A percentile compares a stretch with the other conserved stretches of the same genome.
These are phyloP conservation scores for Perognathus longimembris DNA, from an alignment of 2,113 vertebrate genomes.

Conservation along the genomic window DNA sequence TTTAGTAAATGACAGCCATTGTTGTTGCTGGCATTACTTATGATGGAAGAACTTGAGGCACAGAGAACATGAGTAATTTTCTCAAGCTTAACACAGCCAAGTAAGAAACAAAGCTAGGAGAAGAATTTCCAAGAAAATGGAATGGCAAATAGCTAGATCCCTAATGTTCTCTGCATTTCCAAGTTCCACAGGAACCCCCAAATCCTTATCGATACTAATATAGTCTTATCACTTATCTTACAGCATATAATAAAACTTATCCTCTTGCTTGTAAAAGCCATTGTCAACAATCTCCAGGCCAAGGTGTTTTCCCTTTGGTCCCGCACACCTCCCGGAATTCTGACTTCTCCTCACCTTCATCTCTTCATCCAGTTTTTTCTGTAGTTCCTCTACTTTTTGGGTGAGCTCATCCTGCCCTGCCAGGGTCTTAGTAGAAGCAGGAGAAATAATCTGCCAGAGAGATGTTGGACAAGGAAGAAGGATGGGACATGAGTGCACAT, in stretches of 20 bases:
- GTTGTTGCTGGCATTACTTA: not conserved
- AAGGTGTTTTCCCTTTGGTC: not conserved
- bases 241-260: not conserved
- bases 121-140: not conserved
- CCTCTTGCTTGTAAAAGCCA: not conserved
- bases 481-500: not conserved
- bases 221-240: not conserved
- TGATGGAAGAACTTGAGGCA: not conserved
- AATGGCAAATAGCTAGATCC: not conserved
- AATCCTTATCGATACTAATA: not conserved
- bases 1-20: not conserved
- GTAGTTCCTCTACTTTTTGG: slow-evolving; percentile 88
- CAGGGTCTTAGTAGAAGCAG: slow-evolving; percentile 49
- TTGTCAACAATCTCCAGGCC: not conserved
- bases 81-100: not conserved
- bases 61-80: not conserved
- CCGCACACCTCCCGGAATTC: not conserved
- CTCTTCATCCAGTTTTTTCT: slow-evolving; percentile 87
- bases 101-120: not conserved
- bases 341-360: slow-evolving; percentile 84
- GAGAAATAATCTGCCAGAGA: slow-evolving; percentile 68
- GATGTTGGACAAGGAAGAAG: fast-evolving
- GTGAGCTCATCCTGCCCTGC: slow-evolving; percentile 85
- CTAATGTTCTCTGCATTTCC: not conserved
- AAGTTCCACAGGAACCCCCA: not conserved